A percentile compares a stretch with the other conserved stretches of the same genome.
phyloP scores from a whole-genome alignment of 2,113 vertebrate species.

The Bufo gargarizans region DNA sequence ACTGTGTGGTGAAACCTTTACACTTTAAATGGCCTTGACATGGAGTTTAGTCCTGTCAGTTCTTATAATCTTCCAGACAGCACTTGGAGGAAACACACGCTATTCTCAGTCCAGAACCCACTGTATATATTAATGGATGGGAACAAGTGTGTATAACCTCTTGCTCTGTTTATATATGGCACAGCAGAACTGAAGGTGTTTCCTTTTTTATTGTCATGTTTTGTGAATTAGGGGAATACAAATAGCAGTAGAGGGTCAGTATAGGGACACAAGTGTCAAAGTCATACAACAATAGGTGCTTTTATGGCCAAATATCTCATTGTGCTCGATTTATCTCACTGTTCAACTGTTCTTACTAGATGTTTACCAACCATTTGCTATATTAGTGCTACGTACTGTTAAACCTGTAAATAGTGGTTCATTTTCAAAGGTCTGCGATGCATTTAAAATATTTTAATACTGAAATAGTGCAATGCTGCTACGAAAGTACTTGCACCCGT shows the following conservation, averaged over 20 bases:
- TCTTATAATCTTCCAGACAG: neutral
- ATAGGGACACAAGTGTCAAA: neutral
- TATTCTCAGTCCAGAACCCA: neutral
- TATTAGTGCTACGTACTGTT: neutral
- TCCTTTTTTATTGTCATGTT: neutral
- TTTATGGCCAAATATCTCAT: neutral
- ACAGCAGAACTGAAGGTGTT: neutral
- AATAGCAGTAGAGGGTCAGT: neutral
- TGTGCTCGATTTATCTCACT: neutral
- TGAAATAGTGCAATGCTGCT: neutral
- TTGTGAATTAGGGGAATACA: neutral
- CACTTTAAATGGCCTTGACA: neutral
- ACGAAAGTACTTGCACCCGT: no score
- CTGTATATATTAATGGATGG: neutral
- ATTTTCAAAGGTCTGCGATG: neutral
- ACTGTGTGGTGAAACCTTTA: neutral
- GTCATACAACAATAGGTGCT: neutral
- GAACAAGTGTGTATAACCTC: neutral
- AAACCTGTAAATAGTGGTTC: neutral
- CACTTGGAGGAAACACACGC: neutral
- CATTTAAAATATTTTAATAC: neutral
- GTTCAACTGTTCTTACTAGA: neutral
- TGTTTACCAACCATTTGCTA: neutral
- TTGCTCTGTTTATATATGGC: neutral
- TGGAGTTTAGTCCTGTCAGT: neutral